Evolutionary conservation across 1,140 invertebrate species (phyloP), one percentile per base, ranked within the genome.

Genomic region (Matsumurasca onukii): DNA sequence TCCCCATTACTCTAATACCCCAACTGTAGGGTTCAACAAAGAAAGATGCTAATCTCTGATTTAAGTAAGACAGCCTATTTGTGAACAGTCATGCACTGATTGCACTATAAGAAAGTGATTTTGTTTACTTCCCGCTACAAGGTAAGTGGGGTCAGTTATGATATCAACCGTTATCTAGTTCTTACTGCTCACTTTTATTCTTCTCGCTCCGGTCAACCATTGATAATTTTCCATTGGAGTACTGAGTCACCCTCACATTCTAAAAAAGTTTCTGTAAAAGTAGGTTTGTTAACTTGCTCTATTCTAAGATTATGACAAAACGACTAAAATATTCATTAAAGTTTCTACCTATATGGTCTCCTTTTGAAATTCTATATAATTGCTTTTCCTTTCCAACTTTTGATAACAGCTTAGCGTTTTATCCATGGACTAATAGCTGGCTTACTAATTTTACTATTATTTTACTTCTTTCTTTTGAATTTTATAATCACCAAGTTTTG

Each of bases 381-480:
- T 66, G 22, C 1, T 25, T 66, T 49, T 20, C 25, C 22, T 27
- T 66, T 51, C 25, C 1, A 51, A 66, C 22, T 66, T 48, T 66
- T 3, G 17, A 29, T 5, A 66, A 20, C n/a, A 66, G 12, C 3
- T 49, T 51, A 17, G 39, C 1, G 22, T 48, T 66, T 39, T 27
- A 66, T 49, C 65, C 65, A 66, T n/a, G 45, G 65, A 66, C 39
- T 66, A 17, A 66, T 27, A 3, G 51, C n/a, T 30, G 65, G 45
- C 31, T 51, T 66, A n/a, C 24, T 3, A 34, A 51, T 29, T 20
- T 52, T 49, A 5, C 20, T 66, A 15, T 20, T 20, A 15, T 9
- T 51, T 13, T 3, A 39, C 1, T 27, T 31, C 49, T 15, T 3
- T 66, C n/a, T 22, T 3, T 48, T 51, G 31, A 13, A 66, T 15